Evolutionary conservation across 2,888 invertebrate species (phyloP), one percentile per base, ranked within the genome.

Genomic region (Ceriagrion tenellum): DNA sequence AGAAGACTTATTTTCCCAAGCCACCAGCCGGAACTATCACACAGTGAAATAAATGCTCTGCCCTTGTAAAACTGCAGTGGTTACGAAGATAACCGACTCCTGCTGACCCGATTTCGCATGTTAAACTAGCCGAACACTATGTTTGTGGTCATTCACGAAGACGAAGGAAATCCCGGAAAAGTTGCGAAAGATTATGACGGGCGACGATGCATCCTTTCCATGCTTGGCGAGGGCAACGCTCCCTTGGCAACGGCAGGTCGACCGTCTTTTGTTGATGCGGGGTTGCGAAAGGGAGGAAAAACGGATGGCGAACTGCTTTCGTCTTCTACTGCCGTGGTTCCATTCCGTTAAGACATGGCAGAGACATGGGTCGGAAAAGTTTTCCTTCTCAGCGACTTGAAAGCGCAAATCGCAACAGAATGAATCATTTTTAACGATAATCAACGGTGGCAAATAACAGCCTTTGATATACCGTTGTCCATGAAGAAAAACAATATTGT

Each of bases 221-320:
- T 23, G 47, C 23, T 35, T 47, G 13, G 13, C 20, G 93, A 93
- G 93, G 93, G 93, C 93, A 74, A 93, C 69, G 69, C 93, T 47
- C 93, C 69, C 4, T 12, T 35, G 2, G n/a, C 40, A 40, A 23
- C 91, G 40, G 91, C 47, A 47, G 47, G 69, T 16, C 69, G 93
- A n/a, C 69, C 81, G 30, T 81, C 81, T 81, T 81, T 81, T 10
- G 81, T 81, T 35, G 93, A 16, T 26, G 63, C 30, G 47, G 47
- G 55, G 90, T 63, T 40, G 69, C 59, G 63, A 93, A 47, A 93
- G 26, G 74, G 93, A 93, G 59, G 63, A 26, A 47, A 93, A 69
- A 56, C 55, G 91, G 16, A 93, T 74, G 13, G 18, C n/a, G 63
- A 26, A 35, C 69, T 69, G 4, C 69, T 26, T n/a, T 69, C 69